phyloP scores from a whole-genome alignment of 23 tunicate species.

The Clavelina lepadiformis region DNA sequence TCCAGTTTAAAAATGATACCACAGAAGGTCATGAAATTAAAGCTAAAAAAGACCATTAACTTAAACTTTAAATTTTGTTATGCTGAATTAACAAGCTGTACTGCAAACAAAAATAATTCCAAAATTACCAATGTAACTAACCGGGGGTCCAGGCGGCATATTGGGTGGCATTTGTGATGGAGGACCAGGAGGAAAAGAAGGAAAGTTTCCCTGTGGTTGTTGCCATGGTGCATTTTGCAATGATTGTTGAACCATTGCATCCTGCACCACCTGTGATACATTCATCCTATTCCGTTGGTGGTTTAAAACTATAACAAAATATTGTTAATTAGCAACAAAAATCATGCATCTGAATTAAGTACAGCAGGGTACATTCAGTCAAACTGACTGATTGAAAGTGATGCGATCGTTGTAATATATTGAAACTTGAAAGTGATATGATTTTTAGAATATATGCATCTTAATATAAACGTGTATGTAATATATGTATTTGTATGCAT shows the following conservation, averaged over 20 bases:
- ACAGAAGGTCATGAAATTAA: not conserved
- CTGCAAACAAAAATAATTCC: not conserved
- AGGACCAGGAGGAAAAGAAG: slow-evolving; percentile 22
- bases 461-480: no score
- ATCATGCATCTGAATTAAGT: no score
- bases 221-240: slow-evolving; percentile 90
- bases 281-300: slow-evolving; percentile 32
- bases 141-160: slow-evolving; percentile 35
- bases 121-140: slow-evolving; percentile 2
- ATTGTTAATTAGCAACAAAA: not conserved
- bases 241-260: slow-evolving; percentile 54
- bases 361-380: no score
- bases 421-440: no score
- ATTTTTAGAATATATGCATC: no score
- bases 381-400: no score
- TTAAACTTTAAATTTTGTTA: no score
- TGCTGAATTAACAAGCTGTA: no score
- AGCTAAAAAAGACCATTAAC: no score
- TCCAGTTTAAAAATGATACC: not conserved
- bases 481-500: no score
- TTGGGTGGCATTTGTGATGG: slow-evolving; percentile 41
- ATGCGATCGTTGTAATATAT: no score
- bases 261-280: slow-evolving; percentile 29
- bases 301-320: slow-evolving; percentile 21
- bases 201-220: slow-evolving; percentile 36